A percentile compares a stretch with the other conserved stretches of the same genome.
Evolutionary conservation across 1,140 invertebrate genomes (phyloP).

Genomic region (Tetranychus urticae): DNA sequence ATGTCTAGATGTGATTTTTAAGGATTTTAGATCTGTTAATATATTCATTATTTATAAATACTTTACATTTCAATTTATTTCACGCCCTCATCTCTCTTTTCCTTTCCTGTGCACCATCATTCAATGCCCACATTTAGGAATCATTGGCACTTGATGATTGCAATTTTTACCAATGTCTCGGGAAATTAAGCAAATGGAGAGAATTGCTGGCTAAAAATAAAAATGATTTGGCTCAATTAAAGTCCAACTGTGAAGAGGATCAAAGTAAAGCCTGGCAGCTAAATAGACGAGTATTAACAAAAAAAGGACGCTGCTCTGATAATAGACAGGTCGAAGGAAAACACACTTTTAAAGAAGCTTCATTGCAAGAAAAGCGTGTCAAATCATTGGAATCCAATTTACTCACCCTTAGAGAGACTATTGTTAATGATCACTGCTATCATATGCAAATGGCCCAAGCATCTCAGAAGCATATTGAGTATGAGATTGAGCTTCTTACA

Average conservation of each 20-base stretch:
- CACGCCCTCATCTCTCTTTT: neutral
- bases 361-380: neutral
- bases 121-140: neutral
- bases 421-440: slow-evolving; percentile 5
- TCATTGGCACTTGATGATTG: neutral
- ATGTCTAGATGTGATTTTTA: neutral
- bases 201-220: slow-evolving; percentile 1
- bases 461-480: slow-evolving; percentile 2
- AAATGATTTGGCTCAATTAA: neutral
- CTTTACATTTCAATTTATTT: neutral
- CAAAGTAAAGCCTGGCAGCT: slow-evolving; percentile 2
- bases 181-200: slow-evolving; percentile 3
- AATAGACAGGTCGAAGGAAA: slow-evolving; percentile 1
- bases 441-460: neutral
- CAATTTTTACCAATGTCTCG: slow-evolving; percentile 2
- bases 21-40: neutral
- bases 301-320: slow-evolving; percentile 3
- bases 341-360: slow-evolving; percentile 1
- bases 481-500: neutral
- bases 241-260: neutral
- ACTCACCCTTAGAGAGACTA: neutral
- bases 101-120: too few species aligned
- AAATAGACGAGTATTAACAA: neutral
- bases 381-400: slow-evolving; percentile 4
- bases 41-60: neutral